Conservation (phyloP, 2,888 invertebrate genomes). For the Linyphia triangularis region DNA sequence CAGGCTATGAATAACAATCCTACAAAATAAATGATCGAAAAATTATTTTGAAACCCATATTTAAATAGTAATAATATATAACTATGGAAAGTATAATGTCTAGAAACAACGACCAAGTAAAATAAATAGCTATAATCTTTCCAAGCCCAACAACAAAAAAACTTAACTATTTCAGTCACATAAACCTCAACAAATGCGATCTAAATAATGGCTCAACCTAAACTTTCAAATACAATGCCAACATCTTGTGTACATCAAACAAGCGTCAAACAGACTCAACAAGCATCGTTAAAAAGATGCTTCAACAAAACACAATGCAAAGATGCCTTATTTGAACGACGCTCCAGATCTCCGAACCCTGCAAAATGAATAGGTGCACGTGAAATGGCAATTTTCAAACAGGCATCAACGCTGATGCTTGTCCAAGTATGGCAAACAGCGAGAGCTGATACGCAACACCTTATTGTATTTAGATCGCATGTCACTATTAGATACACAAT, state of each 20-base stretch:
- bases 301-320: conserved; percentile 24
- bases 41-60: too few species aligned
- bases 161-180: too few species aligned
- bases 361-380: conserved; percentile 7
- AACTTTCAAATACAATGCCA: background rate
- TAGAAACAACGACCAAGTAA: too few species aligned
- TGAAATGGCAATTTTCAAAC: conserved; percentile 6
- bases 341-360: conserved; percentile 9
- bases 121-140: too few species aligned
- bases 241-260: background rate
- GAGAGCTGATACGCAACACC: conserved; percentile 24
- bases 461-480: conserved; percentile 53
- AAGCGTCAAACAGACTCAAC: background rate
- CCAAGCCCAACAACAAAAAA: too few species aligned
- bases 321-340: conserved; percentile 6
- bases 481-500: conserved; percentile 13
- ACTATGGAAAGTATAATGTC: too few species aligned
- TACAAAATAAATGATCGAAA: too few species aligned
- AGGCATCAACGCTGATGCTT: background rate
- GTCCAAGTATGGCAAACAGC: background rate
- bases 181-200: too few species aligned
- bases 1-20: too few species aligned
- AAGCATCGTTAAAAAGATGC: background rate
- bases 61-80: too few species aligned
- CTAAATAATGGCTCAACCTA: too few species aligned